phyloP scores from a whole-genome alignment of 2,888 invertebrate genomes.

The Rhodophaea formosa region DNA sequence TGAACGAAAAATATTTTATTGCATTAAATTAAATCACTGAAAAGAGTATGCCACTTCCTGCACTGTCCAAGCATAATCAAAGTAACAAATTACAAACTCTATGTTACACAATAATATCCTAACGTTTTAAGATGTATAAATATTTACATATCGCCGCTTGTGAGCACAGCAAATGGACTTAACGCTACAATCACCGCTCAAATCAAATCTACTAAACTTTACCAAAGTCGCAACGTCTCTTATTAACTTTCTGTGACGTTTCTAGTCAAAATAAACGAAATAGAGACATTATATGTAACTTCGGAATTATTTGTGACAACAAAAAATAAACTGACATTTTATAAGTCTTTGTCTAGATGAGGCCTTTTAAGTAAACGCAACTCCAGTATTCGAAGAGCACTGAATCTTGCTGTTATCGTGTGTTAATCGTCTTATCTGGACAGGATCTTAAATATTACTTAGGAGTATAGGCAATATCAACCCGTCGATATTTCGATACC shows the following conservation, averaged over 20 bases:
- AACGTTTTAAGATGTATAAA: conserved; percentile 43
- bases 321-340: neutral
- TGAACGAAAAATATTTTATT: conserved; percentile 72
- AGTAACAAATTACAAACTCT: conserved; percentile 56
- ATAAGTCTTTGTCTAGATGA: neutral
- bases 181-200: conserved; percentile 63
- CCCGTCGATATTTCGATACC: too few species aligned
- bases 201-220: conserved; percentile 42
- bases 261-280: neutral
- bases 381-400: too few species aligned
- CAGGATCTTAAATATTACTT: too few species aligned
- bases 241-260: neutral
- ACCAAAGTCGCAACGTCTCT: conserved; percentile 28
- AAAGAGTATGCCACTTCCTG: conserved; percentile 62
- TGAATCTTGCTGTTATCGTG: too few species aligned
- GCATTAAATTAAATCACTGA: conserved; percentile 73
- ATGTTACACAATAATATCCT: conserved; percentile 56
- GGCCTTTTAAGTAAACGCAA: too few species aligned
- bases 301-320: neutral
- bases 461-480: too few species aligned
- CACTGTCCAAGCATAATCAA: conserved; percentile 59
- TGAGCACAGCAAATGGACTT: conserved; percentile 59
- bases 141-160: conserved; percentile 68
- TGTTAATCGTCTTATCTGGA: too few species aligned
- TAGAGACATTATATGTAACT: neutral